Conservation (phyloP, 1,140 invertebrate species). For the Colletes gigas region DNA sequence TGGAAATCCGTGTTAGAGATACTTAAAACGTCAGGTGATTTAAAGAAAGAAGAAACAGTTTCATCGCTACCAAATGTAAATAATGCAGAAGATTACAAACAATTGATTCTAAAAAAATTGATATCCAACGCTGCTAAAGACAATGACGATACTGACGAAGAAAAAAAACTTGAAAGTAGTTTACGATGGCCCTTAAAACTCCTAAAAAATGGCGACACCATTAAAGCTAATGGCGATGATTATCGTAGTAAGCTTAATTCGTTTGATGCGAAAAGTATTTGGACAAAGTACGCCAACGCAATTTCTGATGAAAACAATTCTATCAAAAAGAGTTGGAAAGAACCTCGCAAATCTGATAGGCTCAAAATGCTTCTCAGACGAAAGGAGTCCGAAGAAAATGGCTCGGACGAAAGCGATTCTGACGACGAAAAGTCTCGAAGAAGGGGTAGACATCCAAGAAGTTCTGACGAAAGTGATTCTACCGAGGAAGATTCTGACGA, state of each 20-base stretch:
- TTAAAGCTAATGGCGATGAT: too few relatives aligned
- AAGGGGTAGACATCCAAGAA: not conserved
- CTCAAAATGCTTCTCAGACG: too few relatives aligned
- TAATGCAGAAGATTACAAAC: not conserved
- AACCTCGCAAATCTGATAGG: too few relatives aligned
- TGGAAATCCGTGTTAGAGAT: not conserved
- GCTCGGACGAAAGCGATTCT: not conserved
- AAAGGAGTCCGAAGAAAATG: not conserved
- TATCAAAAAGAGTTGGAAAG: not conserved
- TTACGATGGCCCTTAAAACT: too few relatives aligned
- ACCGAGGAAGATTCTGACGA: too few relatives aligned
- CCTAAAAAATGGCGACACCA: too few relatives aligned
- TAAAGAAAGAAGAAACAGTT: too few relatives aligned
- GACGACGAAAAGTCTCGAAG: not conserved
- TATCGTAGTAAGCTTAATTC: too few relatives aligned
- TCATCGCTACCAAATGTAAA: accelerated
- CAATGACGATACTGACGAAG: not conserved
- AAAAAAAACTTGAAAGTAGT: too few relatives aligned
- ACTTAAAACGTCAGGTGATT: accelerated
- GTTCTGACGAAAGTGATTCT: not conserved
- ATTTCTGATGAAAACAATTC: not conserved
- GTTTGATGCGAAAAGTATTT: too few relatives aligned
- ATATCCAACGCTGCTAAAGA: not conserved
- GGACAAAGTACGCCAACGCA: too few relatives aligned
- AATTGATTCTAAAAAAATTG: not conserved